Evolutionary conservation across 2,113 vertebrate species (phyloP).

Genomic region (Dasyprocta punctata): DNA sequence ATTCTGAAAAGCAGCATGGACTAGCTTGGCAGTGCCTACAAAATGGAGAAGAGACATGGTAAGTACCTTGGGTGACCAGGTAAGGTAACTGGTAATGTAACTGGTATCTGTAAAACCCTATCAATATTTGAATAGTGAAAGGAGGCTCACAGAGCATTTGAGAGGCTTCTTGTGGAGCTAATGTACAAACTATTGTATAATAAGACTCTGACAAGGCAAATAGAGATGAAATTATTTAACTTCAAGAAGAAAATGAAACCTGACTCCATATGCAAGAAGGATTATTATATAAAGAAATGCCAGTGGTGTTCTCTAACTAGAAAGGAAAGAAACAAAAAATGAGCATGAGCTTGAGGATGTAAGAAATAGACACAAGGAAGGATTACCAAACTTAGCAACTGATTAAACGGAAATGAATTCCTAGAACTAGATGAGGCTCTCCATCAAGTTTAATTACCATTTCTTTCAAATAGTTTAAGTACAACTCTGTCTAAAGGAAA

Average conservation of each 20-base stretch:
- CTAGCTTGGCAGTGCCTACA: neutral
- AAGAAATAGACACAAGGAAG: constrained; percentile 54
- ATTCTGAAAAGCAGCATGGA: neutral
- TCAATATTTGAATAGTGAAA: constrained; percentile 34
- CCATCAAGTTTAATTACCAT: constrained; percentile 41
- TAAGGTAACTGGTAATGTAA: constrained; percentile 6
- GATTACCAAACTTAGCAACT: constrained; percentile 41
- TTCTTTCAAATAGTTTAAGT: constrained; percentile 45
- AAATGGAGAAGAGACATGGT: neutral
- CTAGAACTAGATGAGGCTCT: constrained; percentile 51
- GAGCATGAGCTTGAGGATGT: constrained; percentile 39
- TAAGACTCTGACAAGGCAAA: constrained; percentile 37
- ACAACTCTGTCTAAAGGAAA: neutral
- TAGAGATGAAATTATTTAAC: constrained; percentile 49
- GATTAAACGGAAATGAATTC: constrained; percentile 52
- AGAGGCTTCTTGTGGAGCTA: constrained; percentile 16
- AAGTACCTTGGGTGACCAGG: neutral
- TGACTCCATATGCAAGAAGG: constrained; percentile 1
- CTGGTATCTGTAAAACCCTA: constrained; percentile 29
- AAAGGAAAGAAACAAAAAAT: constrained; percentile 13
- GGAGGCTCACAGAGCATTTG: neutral
- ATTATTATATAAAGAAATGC: constrained; percentile 54
- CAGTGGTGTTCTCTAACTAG: constrained; percentile 45
- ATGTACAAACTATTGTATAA: constrained; percentile 36
- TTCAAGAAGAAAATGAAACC: constrained; percentile 26